Evolutionary conservation across 2,888 invertebrate genomes (phyloP).

Genomic region (Bruchidius siliquastri): DNA sequence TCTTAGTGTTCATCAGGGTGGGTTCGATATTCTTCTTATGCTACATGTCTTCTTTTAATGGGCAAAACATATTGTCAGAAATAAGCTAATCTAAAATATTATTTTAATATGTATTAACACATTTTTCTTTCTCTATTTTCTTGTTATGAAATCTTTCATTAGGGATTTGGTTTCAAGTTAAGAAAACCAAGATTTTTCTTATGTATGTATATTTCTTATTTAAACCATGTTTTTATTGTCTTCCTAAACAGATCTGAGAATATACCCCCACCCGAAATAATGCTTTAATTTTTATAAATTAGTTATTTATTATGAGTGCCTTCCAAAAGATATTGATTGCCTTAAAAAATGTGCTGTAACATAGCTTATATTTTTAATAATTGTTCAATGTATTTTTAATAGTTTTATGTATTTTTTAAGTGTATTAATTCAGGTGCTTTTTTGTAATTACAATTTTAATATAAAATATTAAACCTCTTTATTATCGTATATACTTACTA

Average conservation of each 20-base stretch:
- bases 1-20: not conserved
- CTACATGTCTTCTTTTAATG: no score
- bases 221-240: no score
- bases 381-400: not conserved
- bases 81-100: no score
- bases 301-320: not conserved
- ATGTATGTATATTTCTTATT: no score
- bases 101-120: no score
- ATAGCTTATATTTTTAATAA: not conserved
- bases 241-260: not conserved
- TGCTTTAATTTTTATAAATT: not conserved
- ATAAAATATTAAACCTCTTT: not conserved
- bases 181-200: no score
- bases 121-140: not conserved
- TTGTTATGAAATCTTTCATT: not conserved
- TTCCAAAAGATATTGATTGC: not conserved
- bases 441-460: not conserved
- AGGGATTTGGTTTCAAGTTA: no score
- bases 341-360: not conserved
- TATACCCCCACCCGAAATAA: not conserved
- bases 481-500: not conserved
- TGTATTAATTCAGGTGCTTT: not conserved
- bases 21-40: not conserved
- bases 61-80: no score
- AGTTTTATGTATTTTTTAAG: not conserved